These are phyloP conservation scores for Tetramorium simillimum DNA, from an alignment of 1,140 invertebrate genomes.

Conservation along the genomic window DNA sequence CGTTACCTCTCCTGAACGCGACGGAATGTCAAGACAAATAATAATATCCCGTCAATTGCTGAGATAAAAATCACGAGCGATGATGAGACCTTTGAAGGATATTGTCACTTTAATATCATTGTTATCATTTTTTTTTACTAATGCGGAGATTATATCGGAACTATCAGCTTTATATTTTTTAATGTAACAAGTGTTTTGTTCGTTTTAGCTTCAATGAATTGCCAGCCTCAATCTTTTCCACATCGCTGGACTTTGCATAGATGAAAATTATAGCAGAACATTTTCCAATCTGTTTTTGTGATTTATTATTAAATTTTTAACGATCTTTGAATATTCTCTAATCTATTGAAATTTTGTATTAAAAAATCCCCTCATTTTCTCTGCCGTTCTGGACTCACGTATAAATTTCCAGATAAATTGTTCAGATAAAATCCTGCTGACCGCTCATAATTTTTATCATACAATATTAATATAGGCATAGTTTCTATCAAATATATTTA, in stretches of 20 bases:
- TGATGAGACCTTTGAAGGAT: background rate
- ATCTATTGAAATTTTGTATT: background rate
- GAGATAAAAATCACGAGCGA: background rate
- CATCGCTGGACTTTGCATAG: background rate
- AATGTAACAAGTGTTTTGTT: background rate
- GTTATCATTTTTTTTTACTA: background rate
- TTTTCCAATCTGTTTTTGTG: background rate
- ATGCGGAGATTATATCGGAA: background rate
- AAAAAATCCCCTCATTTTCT: background rate
- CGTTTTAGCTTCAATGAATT: background rate
- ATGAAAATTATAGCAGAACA: background rate
- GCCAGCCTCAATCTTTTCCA: background rate
- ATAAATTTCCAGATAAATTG: background rate
- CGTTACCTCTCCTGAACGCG: background rate
- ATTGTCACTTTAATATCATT: background rate
- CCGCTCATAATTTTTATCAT: no score
- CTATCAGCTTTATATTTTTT: background rate
- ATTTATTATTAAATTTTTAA: background rate
- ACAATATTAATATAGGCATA: no score
- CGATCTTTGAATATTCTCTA: background rate
- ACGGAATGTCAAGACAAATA: background rate
- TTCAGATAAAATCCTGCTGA: background rate
- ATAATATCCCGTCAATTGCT: background rate
- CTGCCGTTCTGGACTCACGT: background rate
- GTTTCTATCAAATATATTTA: background rate